Percentiles rank a stretch among this genome's conserved stretches.
phyloP scores from a whole-genome alignment of 2,113 vertebrate genomes.

The Cyanistes caeruleus region DNA sequence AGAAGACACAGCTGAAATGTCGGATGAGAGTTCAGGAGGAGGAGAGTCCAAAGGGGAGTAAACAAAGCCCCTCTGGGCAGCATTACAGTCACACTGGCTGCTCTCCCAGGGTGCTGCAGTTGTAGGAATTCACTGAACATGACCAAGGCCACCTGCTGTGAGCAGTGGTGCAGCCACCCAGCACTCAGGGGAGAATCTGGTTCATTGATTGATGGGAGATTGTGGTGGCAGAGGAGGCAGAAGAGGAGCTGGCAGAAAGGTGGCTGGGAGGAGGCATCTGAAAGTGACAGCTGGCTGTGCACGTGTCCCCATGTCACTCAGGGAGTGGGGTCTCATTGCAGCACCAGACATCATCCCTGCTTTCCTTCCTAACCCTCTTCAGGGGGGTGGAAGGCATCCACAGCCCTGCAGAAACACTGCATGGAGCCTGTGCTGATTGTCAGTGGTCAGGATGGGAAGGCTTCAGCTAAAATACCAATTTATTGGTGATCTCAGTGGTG shows the following conservation, averaged over 20 bases:
- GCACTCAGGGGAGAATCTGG: background rate
- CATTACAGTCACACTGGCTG: background rate
- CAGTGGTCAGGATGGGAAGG: background rate
- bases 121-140: background rate
- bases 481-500: accelerated
- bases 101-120: background rate
- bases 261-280: background rate
- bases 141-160: background rate
- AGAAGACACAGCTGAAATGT: background rate
- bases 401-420: background rate
- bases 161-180: accelerated
- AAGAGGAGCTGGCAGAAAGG: background rate
- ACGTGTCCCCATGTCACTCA: accelerated
- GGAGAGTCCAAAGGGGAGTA: background rate
- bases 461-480: background rate
- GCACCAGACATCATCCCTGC: background rate
- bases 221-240: background rate
- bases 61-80: background rate
- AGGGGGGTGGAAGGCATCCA: background rate
- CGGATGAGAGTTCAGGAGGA: background rate
- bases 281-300: background rate
- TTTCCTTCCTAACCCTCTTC: background rate
- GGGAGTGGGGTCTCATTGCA: background rate
- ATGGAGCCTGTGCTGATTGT: accelerated
- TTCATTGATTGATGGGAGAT: background rate